phyloP scores from a whole-genome alignment of 2,888 invertebrate species.

The Acanthosepion pharaonis region DNA sequence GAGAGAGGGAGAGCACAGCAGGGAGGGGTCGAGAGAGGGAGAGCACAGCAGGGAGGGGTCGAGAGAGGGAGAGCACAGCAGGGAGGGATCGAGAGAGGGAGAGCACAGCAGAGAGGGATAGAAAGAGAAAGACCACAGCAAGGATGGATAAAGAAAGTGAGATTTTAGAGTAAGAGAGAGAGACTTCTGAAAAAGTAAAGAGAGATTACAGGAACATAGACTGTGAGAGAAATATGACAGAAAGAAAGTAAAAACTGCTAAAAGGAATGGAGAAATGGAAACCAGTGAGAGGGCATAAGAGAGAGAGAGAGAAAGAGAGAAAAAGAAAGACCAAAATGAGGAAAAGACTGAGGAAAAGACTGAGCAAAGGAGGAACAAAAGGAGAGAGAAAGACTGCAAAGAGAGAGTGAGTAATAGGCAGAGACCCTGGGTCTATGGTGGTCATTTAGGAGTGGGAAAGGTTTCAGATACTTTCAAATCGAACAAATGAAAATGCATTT shows the following conservation, averaged over 20 bases:
- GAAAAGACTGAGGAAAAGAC: neutral
- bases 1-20: neutral
- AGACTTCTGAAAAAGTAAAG: no score
- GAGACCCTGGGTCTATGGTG: no score
- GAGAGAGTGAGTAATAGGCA: neutral
- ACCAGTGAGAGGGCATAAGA: no score
- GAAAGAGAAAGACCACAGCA: neutral
- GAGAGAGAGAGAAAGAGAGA: neutral
- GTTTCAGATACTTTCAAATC: no score
- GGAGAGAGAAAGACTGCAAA: neutral
- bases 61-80: neutral
- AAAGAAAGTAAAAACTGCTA: neutral
- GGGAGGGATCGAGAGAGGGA: neutral
- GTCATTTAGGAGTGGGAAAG: no score
- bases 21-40: neutral
- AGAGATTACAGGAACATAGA: no score
- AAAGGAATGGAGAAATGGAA: no score
- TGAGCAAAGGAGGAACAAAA: neutral
- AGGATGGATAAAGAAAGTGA: neutral
- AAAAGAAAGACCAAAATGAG: neutral
- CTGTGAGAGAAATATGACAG: no score
- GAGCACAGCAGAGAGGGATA: neutral
- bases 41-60: no score
- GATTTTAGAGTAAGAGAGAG: no score
- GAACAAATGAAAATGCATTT: no score